Conservation (phyloP, 2,888 invertebrate genomes). For the Eilema caniola region DNA sequence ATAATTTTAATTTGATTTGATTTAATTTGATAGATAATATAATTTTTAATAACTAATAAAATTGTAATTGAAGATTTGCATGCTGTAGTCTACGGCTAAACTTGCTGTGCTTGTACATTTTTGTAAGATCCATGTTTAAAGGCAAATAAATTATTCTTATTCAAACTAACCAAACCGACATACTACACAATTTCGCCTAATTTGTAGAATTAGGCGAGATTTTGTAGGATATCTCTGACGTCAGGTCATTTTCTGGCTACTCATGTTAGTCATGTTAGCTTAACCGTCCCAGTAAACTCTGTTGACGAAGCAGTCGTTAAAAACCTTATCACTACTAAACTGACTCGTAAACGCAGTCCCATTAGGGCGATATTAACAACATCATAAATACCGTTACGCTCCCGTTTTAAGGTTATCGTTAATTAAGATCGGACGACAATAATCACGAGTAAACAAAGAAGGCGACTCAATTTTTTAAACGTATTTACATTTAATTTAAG, state of each 20-base stretch:
- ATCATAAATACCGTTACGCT: neutral
- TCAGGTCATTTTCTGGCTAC: neutral
- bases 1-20: no score
- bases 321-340: neutral
- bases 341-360: neutral
- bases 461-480: conserved; percentile 57
- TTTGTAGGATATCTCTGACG: no score
- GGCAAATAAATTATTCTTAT: no score
- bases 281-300: neutral
- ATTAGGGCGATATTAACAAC: neutral
- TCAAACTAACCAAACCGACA: no score
- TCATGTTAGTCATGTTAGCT: neutral
- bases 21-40: no score
- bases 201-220: no score
- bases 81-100: no score
- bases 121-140: no score
- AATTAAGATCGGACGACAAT: conserved; percentile 45
- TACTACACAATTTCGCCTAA: no score
- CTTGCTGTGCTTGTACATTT: no score
- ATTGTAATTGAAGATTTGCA: no score
- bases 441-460: conserved; percentile 42
- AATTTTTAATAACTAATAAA: no score
- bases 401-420: conserved; percentile 36
- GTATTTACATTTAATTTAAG: conserved; percentile 65
- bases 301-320: neutral